Evolutionary conservation across 1,140 invertebrate genomes (phyloP).

Genomic region (Stegodyphus dumicola): DNA sequence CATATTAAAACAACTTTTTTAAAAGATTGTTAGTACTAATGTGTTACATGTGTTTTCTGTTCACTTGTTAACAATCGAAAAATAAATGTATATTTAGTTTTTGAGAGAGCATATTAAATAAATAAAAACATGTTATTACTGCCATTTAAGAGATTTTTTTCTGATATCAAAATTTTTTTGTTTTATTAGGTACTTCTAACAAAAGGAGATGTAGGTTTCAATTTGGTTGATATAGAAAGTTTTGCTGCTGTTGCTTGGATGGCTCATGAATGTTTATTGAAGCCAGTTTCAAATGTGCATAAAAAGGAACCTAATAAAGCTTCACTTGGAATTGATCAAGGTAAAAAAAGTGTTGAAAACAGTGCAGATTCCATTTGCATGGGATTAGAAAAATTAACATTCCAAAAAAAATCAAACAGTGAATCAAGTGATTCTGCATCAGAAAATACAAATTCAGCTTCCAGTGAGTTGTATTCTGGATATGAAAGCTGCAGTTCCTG

Average conservation of each 20-base stretch:
- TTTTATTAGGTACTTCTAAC: constrained; percentile 33
- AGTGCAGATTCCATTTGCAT: not conserved
- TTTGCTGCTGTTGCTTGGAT: constrained; percentile 45
- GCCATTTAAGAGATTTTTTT: too few species aligned
- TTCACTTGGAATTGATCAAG: too few species aligned
- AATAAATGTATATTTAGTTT: too few species aligned
- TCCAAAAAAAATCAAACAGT: not conserved
- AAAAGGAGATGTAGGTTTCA: constrained; percentile 60
- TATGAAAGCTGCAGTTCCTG: constrained; percentile 26
- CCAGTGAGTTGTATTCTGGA: not conserved
- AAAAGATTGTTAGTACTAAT: too few species aligned
- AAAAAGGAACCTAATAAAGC: not conserved
- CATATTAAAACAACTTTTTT: too few species aligned
- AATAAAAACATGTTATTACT: too few species aligned
- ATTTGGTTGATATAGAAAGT: constrained; percentile 60
- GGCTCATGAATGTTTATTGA: not conserved
- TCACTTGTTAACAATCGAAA: too few species aligned
- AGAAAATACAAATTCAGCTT: not conserved
- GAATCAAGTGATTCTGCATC: not conserved
- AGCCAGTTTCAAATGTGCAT: not conserved
- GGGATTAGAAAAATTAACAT: not conserved
- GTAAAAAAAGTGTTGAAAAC: not conserved
- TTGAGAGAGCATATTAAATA: too few species aligned
- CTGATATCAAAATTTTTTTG: not conserved
- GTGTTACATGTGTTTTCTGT: too few species aligned